Conservation (phyloP, 2,113 vertebrate species). For the Ictalurus furcatus region DNA sequence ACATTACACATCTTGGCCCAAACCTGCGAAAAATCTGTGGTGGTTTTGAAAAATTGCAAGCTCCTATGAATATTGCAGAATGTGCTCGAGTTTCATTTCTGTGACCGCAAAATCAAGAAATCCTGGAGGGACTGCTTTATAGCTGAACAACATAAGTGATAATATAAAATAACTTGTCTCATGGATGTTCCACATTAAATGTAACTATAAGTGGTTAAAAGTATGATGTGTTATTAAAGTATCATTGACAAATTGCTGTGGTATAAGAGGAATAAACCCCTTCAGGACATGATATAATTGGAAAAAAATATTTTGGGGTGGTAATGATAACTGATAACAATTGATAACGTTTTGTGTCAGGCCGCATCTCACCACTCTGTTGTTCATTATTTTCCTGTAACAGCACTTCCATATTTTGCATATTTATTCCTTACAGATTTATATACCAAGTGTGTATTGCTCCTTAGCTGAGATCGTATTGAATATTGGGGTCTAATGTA, state of each 20-base stretch:
- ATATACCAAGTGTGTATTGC: neutral
- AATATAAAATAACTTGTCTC: neutral
- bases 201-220: neutral
- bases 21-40: no score
- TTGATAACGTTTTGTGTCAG: neutral
- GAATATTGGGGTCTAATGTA: neutral
- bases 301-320: neutral
- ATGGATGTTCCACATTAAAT: neutral
- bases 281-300: neutral
- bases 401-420: neutral
- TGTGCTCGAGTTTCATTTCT: no score
- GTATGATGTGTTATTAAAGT: neutral
- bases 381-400: neutral
- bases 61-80: no score
- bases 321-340: neutral
- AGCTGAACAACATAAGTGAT: neutral
- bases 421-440: neutral
- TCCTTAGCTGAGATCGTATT: neutral
- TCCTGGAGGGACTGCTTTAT: neutral
- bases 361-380: neutral
- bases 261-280: neutral
- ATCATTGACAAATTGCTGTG: neutral
- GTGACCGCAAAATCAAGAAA: no score
- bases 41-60: no score
- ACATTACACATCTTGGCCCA: no score